Percentiles rank a stretch among this genome's conserved stretches.
phyloP scores from a whole-genome alignment of 2,797 vertebrate genomes.

The Pelobates cultripes region DNA sequence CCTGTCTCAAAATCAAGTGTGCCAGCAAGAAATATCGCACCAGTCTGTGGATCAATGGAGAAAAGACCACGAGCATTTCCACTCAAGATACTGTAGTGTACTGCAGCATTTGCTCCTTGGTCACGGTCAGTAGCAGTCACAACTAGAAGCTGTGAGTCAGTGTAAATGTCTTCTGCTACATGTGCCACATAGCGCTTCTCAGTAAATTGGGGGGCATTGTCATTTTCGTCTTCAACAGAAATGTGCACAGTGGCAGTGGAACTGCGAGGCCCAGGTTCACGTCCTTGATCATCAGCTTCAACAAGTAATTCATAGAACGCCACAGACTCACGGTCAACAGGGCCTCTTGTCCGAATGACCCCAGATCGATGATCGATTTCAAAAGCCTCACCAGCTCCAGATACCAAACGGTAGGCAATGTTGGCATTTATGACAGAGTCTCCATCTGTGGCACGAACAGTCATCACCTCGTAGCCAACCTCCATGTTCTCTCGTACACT shows the following conservation, averaged over 20 bases:
- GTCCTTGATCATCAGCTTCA: slow-evolving; percentile 90
- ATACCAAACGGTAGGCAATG: slow-evolving; percentile 87
- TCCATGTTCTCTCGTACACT: slow-evolving; percentile 94
- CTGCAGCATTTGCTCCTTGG: slow-evolving; percentile 85
- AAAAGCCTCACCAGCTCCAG: slow-evolving; percentile 79
- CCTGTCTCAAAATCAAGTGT: slow-evolving; percentile 90
- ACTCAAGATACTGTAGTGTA: slow-evolving; percentile 97
- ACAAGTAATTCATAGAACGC: slow-evolving; percentile 86
- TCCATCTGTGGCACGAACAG: slow-evolving; percentile 89
- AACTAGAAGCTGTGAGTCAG: slow-evolving; percentile 82
- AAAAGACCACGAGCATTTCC: slow-evolving; percentile 94
- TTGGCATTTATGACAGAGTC: slow-evolving; percentile 90
- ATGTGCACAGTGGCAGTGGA: slow-evolving; percentile 86
- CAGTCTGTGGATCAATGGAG: slow-evolving; percentile 92
- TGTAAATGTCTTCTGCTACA: slow-evolving; percentile 85
- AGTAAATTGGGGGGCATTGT: slow-evolving; percentile 92
- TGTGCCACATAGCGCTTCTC: slow-evolving; percentile 89
- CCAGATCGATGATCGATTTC: slow-evolving; percentile 92
- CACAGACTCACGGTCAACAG: slow-evolving; percentile 86
- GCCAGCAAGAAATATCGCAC: slow-evolving; percentile 88
- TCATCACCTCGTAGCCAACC: slow-evolving; percentile 92
- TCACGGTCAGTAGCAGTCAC: slow-evolving; percentile 89
- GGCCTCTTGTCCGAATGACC: slow-evolving; percentile 88
- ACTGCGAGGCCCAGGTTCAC: slow-evolving; percentile 86
- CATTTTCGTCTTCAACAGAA: slow-evolving; percentile 91